Evolutionary conservation across 2,797 vertebrate species (phyloP), one percentile per base, ranked within the genome.

Genomic region (Rhinella marina): DNA sequence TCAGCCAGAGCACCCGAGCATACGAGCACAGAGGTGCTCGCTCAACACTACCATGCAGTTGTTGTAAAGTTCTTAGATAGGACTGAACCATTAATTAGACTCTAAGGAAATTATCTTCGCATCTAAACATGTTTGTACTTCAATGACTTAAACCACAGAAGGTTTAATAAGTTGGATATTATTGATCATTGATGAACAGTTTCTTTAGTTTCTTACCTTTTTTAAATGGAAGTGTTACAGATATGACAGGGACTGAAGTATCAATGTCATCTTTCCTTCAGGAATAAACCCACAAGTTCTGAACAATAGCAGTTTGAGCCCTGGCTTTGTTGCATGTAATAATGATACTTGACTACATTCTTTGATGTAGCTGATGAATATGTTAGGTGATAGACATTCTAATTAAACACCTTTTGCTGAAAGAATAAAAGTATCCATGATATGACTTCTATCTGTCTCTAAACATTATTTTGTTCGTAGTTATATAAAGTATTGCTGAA

Each of bases 381-480:
- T 93, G 81, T 92, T 94, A 93, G 91, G 92, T 93, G 94, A 91
- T 92, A 94, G 94, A 94, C 94, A 92, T 93, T 86, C 90, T 94
- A 95, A 96, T 95, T 95, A 96, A 95, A 95, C 95, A 95, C 95
- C 93, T 95, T 92, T 94, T 92, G 41, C 87, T 92, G 59, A 90
- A 75, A 93, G 93, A 91, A 90, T 85, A 89, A 89, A 21, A 48
- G 13, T 16, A 27, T 73, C 50, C 77, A 82, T 32, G 5, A 88
- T 92, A 91, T 92, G 92, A 77, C 73, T 73, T 87, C 91, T 89
- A 92, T 89, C 73, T 92, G 90, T 92, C 82, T 91, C 85, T 90
- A 72, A 82, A 86, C 90, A 82, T 23, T 89, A 83, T 81, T 85
- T 75, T 91, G 25, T 52, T 88, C 90, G 86, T 90, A 52, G 10